Percentiles rank a stretch among this genome's conserved stretches.
Conservation (phyloP, 2,797 vertebrate genomes). For the Mycteria americana region DNA sequence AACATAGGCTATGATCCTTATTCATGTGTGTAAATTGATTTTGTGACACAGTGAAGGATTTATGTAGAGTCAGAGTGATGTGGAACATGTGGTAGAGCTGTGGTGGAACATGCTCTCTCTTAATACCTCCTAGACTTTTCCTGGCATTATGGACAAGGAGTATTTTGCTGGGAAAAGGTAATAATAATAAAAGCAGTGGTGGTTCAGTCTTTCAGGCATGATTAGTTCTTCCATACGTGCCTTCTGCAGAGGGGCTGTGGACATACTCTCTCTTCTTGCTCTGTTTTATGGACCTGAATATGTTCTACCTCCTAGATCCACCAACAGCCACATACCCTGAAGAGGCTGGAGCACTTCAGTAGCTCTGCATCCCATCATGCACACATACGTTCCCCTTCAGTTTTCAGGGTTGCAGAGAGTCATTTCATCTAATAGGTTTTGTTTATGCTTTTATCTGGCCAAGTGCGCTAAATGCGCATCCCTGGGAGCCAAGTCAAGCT, state of each 20-base stretch:
- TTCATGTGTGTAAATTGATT: not conserved
- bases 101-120: not conserved
- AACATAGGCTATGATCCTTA: not conserved
- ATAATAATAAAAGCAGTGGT: not conserved
- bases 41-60: not conserved
- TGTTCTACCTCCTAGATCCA: not conserved
- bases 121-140: not conserved
- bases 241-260: not conserved
- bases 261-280: not conserved
- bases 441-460: not conserved
- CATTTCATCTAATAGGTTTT: not conserved
- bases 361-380: not conserved
- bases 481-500: not conserved
- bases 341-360: not conserved
- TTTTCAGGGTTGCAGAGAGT: not conserved
- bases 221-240: not conserved
- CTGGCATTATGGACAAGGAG: not conserved
- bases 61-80: not conserved
- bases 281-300: not conserved
- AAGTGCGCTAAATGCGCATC: not conserved
- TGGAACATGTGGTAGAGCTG: not conserved
- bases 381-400: not conserved
- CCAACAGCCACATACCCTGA: not conserved
- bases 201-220: not conserved
- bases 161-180: not conserved